Base-by-base conservation (phyloP, 2,113 vertebrate genomes). In the Cavia aperea region DNA sequence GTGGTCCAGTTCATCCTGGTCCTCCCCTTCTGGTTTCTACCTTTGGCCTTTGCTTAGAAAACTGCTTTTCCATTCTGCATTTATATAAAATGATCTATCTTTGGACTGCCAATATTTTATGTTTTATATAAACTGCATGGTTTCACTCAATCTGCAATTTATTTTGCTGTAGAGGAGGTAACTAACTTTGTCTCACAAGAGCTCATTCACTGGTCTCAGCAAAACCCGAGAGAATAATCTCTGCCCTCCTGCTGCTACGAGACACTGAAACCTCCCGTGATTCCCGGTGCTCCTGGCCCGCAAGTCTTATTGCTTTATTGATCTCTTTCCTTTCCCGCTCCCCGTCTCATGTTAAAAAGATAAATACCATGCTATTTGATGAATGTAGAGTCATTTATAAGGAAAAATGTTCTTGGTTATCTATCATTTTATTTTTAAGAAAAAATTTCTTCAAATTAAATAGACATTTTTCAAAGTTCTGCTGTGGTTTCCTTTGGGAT, bases 291-390 rank as follows among this genome's bases (percentile, higher is more conserved):
- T n/a, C 31, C 49, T 9, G 21, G n/a, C 3, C 26, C 7, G 5
- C 1, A 12, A 8, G 26, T 68, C 49, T 21, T 21, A 1, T 4
- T 4, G 12, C 23, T 49, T 7, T 18, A 23, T 7, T 5, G n/a
- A 33, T 33, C 26, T 90, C 29, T 5, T 15, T 29, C 82, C 23
- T 9, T 9, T 49, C 31, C 56, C 21, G 24, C 33, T 77, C 31
- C 21, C 56, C 56, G 7, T 15, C 29, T 46, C 43, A 68, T 90
- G 31, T 51, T 14, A 31, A 56, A 88, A 78, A n/a, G 21, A 56
- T 36, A n/a, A 89, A 26, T 7, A 23, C 31, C 11, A 5, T 24
- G 11, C 14, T 65, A 2, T 62, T 31, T 49, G 65, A 58, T 77
- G 36, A 89, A 88, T 31, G 49, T 10, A 65, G 33, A 29, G n/a